Conservation (phyloP, 1,140 invertebrate genomes). For the Elysia chlorotica region DNA sequence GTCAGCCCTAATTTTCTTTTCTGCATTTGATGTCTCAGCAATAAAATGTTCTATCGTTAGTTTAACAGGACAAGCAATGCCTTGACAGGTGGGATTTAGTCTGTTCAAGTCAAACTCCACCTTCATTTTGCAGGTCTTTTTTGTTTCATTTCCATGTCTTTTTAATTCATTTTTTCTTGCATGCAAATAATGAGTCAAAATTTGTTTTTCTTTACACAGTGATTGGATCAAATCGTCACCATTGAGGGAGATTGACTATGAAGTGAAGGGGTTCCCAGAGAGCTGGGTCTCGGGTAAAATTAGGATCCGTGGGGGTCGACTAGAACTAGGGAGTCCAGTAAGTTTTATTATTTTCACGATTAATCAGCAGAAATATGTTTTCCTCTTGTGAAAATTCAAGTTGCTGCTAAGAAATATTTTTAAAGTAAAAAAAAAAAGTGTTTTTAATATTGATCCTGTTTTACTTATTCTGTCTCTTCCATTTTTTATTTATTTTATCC, state of each 20-base stretch:
- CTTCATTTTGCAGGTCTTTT: background rate
- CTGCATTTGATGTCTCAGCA: background rate
- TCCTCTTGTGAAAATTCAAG: no score
- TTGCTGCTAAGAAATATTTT: no score
- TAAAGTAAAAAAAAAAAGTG: no score
- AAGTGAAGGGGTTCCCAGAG: slow-evolving; percentile 43
- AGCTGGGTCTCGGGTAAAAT: slow-evolving; percentile 46
- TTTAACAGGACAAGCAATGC: background rate
- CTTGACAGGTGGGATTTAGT: background rate
- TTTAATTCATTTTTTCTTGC: no score
- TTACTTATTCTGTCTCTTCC: no score
- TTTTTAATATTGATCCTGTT: no score
- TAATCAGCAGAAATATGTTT: no score
- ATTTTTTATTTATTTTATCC: no score
- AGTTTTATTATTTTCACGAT: no score
- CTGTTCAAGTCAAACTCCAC: background rate
- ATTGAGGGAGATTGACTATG: slow-evolving; percentile 49
- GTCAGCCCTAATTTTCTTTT: no score
- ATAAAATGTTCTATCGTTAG: background rate
- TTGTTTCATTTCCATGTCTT: no score
- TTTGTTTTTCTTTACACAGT: slow-evolving; percentile 33
- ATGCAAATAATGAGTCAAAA: no score
- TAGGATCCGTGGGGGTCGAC: slow-evolving; percentile 39
- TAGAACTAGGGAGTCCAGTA: slow-evolving; percentile 48
- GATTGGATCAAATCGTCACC: slow-evolving; percentile 50